Conservation (phyloP, 2,797 vertebrate species). For the Acipenser ruthenus region DNA sequence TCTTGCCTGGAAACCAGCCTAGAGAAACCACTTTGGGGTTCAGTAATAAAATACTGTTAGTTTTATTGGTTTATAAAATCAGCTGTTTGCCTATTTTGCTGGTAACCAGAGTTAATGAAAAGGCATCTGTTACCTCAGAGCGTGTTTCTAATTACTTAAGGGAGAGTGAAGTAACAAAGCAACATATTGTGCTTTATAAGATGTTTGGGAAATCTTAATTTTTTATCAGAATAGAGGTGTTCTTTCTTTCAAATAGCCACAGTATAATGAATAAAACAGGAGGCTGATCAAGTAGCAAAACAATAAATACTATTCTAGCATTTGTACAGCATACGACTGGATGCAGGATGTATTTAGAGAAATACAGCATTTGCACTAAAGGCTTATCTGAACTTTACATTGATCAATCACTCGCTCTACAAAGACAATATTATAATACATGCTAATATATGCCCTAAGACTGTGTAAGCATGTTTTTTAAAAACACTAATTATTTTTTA, state of each 20-base stretch:
- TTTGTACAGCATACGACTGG: too few species aligned
- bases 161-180: constrained; percentile 4
- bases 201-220: neutral
- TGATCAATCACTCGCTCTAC: neutral
- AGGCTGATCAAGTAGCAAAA: too few species aligned
- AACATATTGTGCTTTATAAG: neutral
- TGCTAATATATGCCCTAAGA: too few species aligned
- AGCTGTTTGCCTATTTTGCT: neutral
- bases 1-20: constrained; percentile 1
- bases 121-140: neutral
- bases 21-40: neutral
- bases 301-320: too few species aligned
- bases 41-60: constrained; percentile 4
- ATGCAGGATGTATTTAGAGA: too few species aligned
- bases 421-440: too few species aligned
- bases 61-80: constrained; percentile 3
- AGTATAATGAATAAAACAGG: too few species aligned
- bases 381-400: neutral
- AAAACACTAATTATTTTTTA: neutral
- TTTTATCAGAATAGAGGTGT: neutral
- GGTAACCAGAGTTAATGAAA: neutral
- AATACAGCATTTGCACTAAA: neutral
- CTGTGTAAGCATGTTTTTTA: neutral
- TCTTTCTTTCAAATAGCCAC: neutral
- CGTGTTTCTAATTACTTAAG: neutral